Percentiles rank a stretch among this genome's conserved stretches.
phyloP scores from a whole-genome alignment of 1,140 invertebrate species.

The Meloidogyne floridensis region DNA sequence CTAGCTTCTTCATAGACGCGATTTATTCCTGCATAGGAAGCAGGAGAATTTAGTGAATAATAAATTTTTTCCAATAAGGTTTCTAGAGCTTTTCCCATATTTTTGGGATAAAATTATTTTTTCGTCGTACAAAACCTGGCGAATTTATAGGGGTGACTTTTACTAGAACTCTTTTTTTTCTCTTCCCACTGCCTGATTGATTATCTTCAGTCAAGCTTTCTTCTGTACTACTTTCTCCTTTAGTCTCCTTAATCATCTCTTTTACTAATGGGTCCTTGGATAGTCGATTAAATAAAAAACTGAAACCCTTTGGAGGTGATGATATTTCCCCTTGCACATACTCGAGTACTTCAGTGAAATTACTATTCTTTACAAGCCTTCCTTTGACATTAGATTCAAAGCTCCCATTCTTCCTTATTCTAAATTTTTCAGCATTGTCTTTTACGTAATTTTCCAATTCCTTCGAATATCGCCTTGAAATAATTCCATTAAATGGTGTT shows the following conservation, averaged over 20 bases:
- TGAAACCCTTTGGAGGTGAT: too few species aligned
- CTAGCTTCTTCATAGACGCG: conserved; percentile 26
- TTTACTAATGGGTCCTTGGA: not conserved
- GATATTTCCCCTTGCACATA: too few species aligned
- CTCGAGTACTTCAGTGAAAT: not conserved
- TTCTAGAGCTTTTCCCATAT: conserved; percentile 28
- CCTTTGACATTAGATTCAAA: too few species aligned
- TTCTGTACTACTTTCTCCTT: not conserved
- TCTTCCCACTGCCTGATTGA: not conserved
- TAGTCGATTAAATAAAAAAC: not conserved
- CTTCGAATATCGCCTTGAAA: too few species aligned
- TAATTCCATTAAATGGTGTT: not conserved
- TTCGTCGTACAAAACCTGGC: not conserved
- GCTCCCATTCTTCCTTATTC: too few species aligned
- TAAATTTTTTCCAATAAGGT: conserved; percentile 26
- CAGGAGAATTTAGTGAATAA: conserved; percentile 33
- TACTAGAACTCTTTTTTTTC: not conserved
- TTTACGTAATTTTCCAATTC: conserved; percentile 7
- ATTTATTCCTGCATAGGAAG: conserved; percentile 22
- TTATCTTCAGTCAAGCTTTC: not conserved
- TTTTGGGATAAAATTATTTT: not conserved
- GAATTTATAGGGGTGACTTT: conserved; percentile 7
- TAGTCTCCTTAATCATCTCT: not conserved
- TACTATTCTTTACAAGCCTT: not conserved
- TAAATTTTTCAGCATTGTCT: not conserved